Percentiles rank a stretch among this genome's conserved stretches.
phyloP scores from a whole-genome alignment of 2,888 invertebrate genomes.

The Therioaphis trifolii region DNA sequence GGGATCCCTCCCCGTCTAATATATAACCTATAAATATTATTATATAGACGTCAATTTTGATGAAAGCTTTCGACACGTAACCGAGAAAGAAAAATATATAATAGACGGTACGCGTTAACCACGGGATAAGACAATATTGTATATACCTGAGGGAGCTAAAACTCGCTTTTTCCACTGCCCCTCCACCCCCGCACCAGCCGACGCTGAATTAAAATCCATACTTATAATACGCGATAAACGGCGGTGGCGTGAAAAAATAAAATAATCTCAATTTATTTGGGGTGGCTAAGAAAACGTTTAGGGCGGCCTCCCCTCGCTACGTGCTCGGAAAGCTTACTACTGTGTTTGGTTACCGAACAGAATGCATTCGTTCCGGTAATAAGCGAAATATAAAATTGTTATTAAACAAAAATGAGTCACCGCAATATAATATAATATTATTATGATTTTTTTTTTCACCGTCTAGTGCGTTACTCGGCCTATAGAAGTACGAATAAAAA shows the following conservation, averaged over 20 bases:
- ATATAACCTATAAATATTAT: slow-evolving; percentile 40
- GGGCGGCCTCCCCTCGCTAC: slow-evolving; percentile 17
- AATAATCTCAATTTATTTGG: slow-evolving; percentile 53
- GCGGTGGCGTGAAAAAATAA: not conserved
- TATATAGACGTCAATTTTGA: slow-evolving; percentile 51
- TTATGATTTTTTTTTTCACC: too few relatives aligned
- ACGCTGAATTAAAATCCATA: slow-evolving; percentile 31
- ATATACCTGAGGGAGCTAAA: not conserved
- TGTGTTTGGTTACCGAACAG: slow-evolving; percentile 32
- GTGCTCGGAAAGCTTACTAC: slow-evolving; percentile 44
- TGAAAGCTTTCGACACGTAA: slow-evolving; percentile 58
- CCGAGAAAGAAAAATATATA: slow-evolving; percentile 49
- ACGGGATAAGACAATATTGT: slow-evolving; percentile 2
- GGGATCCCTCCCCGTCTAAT: not conserved
- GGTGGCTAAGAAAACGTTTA: slow-evolving; percentile 51
- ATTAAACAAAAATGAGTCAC: slow-evolving; percentile 2
- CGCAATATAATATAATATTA: too few relatives aligned
- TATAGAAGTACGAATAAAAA: too few relatives aligned
- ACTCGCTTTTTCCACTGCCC: too few relatives aligned
- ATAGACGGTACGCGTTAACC: slow-evolving; percentile 13
- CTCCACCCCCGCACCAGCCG: not conserved
- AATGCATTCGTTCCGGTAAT: slow-evolving; percentile 24
- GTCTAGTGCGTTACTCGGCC: too few relatives aligned
- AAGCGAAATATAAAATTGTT: slow-evolving; percentile 5
- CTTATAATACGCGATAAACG: not conserved